Evolutionary conservation across 2,797 vertebrate genomes (phyloP), one percentile per base, ranked within the genome.

Genomic region (Clarias platycephalus): DNA sequence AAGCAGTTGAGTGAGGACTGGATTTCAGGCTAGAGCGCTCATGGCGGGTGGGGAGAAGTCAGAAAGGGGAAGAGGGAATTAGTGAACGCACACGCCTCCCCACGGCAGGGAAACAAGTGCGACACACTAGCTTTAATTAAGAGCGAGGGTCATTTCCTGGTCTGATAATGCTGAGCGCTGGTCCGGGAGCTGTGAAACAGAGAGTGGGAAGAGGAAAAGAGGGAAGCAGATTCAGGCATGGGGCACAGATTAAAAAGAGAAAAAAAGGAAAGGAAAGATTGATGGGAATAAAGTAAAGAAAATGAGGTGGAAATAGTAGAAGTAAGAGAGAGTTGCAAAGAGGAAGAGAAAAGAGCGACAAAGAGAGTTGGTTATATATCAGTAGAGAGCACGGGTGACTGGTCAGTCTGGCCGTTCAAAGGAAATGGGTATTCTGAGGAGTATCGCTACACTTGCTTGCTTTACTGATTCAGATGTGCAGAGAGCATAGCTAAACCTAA

Each of bases 361-460:
- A 40, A 76, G 66, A 82, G 71, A 66, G 55, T 92, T 91, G 90
- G 87, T 91, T 90, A 92, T 96, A 96, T 96, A 97, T 97, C 95
- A 96, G 91, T 86, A 80, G 93, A 95, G 93, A 90, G 94, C 95
- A 85, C 93, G 91, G 90, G 94, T 96, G 97, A 98, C 96, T 96
- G 94, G 96, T 96, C 92, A 94, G 95, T 94, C 91, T 91, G 88
- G 92, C 90, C 86, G 94, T 91, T 87, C 87, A 91, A 94, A 98
- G 97, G 96, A 96, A 98, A 97, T 95, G 94, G 94, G 93, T 93
- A 95, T 94, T 94, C 90, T 91, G 88, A 95, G 96, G 95, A 95
- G 95, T 91, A 83, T 88, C 88, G 93, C 93, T 91, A 90, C 87
- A 94, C 95, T 93, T 71, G 88, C 92, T 93, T 93, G 88, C 90